Conservation (phyloP, 2,113 vertebrate species). For the Caretta caretta region DNA sequence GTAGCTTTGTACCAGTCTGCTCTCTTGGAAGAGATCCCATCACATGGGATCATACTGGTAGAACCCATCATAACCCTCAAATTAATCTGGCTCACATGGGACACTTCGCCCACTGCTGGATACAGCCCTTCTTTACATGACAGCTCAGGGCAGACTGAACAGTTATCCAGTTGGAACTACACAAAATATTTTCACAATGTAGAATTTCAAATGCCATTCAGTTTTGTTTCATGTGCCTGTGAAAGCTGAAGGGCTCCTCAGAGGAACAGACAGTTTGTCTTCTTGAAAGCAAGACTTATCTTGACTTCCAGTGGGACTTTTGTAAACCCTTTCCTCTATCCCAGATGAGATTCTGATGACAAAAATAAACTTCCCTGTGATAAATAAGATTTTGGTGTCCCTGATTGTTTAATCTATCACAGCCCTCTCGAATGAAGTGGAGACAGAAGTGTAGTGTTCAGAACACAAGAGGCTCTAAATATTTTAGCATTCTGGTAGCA, state of each 20-base stretch:
- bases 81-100: conserved; percentile 44
- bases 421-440: neutral
- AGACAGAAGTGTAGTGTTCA: neutral
- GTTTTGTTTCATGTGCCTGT: neutral
- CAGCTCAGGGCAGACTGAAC: neutral
- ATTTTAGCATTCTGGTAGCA: neutral
- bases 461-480: conserved; percentile 15
- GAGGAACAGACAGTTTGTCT: neutral
- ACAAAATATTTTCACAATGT: neutral
- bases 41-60: neutral
- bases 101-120: conserved; percentile 17
- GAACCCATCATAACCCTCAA: conserved; percentile 18
- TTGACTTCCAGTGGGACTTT: neutral
- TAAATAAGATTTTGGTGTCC: neutral
- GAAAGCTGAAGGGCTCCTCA: neutral
- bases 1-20: conserved; percentile 35
- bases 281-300: neutral
- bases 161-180: neutral
- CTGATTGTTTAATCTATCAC: neutral
- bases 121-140: neutral
- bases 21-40: conserved; percentile 46
- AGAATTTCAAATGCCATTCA: conserved; percentile 19
- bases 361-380: neutral
- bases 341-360: neutral
- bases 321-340: neutral